phyloP scores from a whole-genome alignment of 2,888 invertebrate species.

The Campoplex capitator region DNA sequence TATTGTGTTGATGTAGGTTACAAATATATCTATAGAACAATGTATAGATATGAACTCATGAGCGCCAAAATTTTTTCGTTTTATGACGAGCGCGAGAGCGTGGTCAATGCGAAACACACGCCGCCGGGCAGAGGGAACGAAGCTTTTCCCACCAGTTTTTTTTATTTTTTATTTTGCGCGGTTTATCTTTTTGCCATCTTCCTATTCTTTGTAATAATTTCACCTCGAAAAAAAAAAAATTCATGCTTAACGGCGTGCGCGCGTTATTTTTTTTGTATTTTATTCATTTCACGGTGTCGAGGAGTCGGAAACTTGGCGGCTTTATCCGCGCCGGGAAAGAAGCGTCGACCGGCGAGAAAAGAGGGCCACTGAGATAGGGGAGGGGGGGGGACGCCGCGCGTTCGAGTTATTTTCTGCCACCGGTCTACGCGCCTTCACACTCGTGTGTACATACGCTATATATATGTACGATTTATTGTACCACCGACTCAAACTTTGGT shows the following conservation, averaged over 20 bases:
- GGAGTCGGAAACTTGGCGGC: constrained; percentile 43
- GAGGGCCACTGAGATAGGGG: constrained; percentile 57
- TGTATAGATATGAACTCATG: constrained; percentile 9
- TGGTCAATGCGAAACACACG: constrained; percentile 51
- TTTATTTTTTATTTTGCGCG: neutral
- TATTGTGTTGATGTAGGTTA: neutral
- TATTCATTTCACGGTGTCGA: constrained; percentile 18
- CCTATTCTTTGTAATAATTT: neutral
- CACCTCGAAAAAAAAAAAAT: neutral
- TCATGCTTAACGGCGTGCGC: neutral
- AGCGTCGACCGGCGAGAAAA: constrained; percentile 52
- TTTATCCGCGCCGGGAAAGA: constrained; percentile 55
- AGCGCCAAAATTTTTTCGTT: constrained; percentile 31
- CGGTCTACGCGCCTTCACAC: constrained; percentile 70
- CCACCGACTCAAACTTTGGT: constrained; percentile 49
- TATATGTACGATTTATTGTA: constrained; percentile 76
- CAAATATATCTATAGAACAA: constrained; percentile 18
- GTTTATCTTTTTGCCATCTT: neutral
- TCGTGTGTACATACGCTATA: constrained; percentile 65
- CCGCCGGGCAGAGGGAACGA: constrained; percentile 25
- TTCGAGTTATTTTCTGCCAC: constrained; percentile 74
- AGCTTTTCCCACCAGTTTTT: constrained; percentile 23
- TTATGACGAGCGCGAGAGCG: constrained; percentile 27
- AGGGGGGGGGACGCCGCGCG: constrained; percentile 73
- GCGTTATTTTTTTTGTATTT: neutral